Evolutionary conservation across 2,797 vertebrate species (phyloP), one percentile per base, ranked within the genome.

Genomic region (Rhynchotus rufescens): DNA sequence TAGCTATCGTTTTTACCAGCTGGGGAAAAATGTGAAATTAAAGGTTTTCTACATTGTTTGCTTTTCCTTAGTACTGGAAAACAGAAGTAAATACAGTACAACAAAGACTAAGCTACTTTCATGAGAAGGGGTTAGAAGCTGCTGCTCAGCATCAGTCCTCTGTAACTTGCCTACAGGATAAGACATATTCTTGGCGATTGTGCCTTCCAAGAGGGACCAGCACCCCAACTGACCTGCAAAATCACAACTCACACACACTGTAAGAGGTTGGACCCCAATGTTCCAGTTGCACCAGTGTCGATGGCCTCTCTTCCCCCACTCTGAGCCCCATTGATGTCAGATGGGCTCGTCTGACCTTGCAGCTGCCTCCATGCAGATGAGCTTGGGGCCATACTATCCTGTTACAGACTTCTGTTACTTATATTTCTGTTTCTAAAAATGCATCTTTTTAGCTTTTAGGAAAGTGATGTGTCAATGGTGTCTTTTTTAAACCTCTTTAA

Each of bases 1-100:
- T 93, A 95, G 96, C 92, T 92, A 95, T 94, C 95, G 83, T 95
- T 96, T 95, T 95, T 96, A 96, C 90, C 96, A 97, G 96, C 96
- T 97, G 95, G 92, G 92, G 86, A 92, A 84, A 96, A 96, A 96
- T 93, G 44, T 77, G 91, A 96, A 88, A 75, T 91, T 94, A 97
- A 97, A 95, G 94, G 93, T 92, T 96, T 90, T 89, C 77, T 72
- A 91, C 83, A 47, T 90, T 95, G 94, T 90, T 88, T 81, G 90
- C 80, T 88, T 95, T 95, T 91, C 85, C 76, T 87, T 73, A 54
- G 82, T 45, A 56, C 30, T 47, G 89, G 80, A 91, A 95, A 93
- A 95, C 79, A 71, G 67, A 80, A 88, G 84, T 86, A 73, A 90
- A 94, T 92, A 96, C 40, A 88, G 65, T 79, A 64, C 84, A 94